Evolutionary conservation across 2,113 vertebrate species (phyloP), one percentile per base, ranked within the genome.

Genomic region (Toxotes chatareus): DNA sequence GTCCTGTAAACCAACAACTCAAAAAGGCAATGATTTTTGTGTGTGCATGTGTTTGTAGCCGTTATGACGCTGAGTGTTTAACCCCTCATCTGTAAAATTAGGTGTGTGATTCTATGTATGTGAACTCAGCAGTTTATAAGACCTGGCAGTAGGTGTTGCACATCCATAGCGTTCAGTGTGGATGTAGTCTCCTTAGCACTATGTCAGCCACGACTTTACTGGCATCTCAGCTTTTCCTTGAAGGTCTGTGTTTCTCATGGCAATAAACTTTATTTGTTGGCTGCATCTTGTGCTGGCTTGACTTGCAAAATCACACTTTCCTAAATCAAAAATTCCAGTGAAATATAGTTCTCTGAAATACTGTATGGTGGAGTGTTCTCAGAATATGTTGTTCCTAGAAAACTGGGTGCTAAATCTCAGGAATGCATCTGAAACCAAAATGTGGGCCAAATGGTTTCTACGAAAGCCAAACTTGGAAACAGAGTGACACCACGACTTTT

Each of bases 381-480:
- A 89, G 89, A 91, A 93, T 57, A 82, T 34, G n/a, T 57, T 78
- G 57, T 90, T 93, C 87, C 85, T 93, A 85, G 90, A 92, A 94
- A 92, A 88, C 87, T 55, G 64, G 73, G 74, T 85, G 85, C 64
- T 87, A 86, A 92, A 85, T 81, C 72, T 38, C 47, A 78, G 82
- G 86, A 93, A 90, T 79, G 46, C 69, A 47, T 89, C 53, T 80
- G 27, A 88, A 86, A 80, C 80, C 83, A 73, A 84, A 80, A 85
- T 79, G 71, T 79, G 68, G 69, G 74, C 79, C 69, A 77, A 88
- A 89, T 84, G 65, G 79, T 90, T 91, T 91, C 85, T 72, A 76
- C 69, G 42, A 88, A 92, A 90, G 85, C 63, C 57, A 78, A 79
- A 78, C 44, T 64, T 84, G 76, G 76, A 80, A 73, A 80, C 27